phyloP scores from a whole-genome alignment of 2,888 invertebrate species.

The Machimus rusticus region DNA sequence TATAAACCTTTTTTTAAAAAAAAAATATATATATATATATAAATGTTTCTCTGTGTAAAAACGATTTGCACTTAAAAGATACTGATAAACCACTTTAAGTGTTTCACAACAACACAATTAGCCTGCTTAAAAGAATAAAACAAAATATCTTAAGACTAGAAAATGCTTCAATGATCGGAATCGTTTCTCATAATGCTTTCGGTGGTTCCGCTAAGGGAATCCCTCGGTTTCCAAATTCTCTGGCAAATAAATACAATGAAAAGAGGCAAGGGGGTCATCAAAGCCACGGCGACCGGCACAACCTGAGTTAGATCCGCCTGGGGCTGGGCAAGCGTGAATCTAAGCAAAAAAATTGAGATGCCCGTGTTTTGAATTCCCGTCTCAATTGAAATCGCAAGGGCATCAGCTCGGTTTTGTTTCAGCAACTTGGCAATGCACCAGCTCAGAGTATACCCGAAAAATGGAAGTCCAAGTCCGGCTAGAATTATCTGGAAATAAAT shows the following conservation, averaged over 20 bases:
- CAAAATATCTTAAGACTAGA: background rate
- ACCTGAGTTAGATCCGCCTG: slow-evolving; percentile 90
- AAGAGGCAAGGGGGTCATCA: slow-evolving; percentile 92
- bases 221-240: slow-evolving; percentile 57
- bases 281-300: slow-evolving; percentile 88
- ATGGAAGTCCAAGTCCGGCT: slow-evolving; percentile 82
- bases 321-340: slow-evolving; percentile 83
- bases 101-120: background rate
- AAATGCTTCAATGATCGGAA: background rate
- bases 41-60: background rate
- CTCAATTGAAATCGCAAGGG: slow-evolving; percentile 90
- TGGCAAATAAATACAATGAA: slow-evolving; percentile 67
- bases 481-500: slow-evolving; percentile 72
- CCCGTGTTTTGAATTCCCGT: slow-evolving; percentile 95
- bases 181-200: background rate
- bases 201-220: background rate
- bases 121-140: background rate
- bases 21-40: background rate
- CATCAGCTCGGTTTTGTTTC: slow-evolving; percentile 71
- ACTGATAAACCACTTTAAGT: background rate
- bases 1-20: background rate
- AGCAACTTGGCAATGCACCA: slow-evolving; percentile 69
- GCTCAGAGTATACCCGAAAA: slow-evolving; percentile 80
- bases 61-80: background rate
- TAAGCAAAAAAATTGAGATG: slow-evolving; percentile 85